These are phyloP conservation scores for Semaprochilodus insignis DNA, from an alignment of 2,797 vertebrate genomes.

Conservation along the genomic window DNA sequence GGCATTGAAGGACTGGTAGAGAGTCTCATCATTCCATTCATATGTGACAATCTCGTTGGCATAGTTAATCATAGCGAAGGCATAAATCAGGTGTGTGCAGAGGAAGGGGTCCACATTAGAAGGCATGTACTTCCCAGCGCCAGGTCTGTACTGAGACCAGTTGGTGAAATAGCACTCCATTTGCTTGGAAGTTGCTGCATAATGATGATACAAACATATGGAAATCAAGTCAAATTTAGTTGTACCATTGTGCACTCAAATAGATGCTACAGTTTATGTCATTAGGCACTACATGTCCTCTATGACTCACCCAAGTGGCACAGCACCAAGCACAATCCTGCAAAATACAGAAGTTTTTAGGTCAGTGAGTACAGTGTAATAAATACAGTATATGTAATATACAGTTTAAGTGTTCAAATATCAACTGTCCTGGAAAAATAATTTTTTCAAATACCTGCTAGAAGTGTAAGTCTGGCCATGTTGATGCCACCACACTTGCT, in stretches of 20 bases:
- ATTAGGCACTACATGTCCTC: background rate
- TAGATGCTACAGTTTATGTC: background rate
- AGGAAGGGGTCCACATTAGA: conserved; percentile 76
- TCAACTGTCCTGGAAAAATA: background rate
- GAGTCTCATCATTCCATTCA: conserved; percentile 70
- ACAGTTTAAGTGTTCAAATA: background rate
- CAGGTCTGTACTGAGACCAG: conserved; percentile 76
- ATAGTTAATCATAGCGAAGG: conserved; percentile 75
- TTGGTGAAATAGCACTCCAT: conserved; percentile 82
- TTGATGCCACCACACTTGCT: conserved; percentile 19
- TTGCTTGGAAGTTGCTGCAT: conserved; percentile 73
- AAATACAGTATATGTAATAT: background rate
- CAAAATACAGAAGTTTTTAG: background rate
- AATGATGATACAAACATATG: conserved; percentile 1
- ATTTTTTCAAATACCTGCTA: conserved; percentile 66
- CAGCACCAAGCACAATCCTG: conserved; percentile 72
- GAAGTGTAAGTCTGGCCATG: conserved; percentile 68
- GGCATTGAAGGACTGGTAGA: conserved; percentile 73
- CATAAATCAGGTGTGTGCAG: conserved; percentile 83
- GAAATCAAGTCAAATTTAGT: background rate
- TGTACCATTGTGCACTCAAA: background rate
- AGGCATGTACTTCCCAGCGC: conserved; percentile 68
- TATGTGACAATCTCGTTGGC: conserved; percentile 69
- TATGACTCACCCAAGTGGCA: conserved; percentile 58
- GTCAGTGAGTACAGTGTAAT: background rate